Percentiles rank a stretch among this genome's conserved stretches.
Evolutionary conservation across 2,113 vertebrate genomes (phyloP).

Genomic region (Lamprotornis superbus): DNA sequence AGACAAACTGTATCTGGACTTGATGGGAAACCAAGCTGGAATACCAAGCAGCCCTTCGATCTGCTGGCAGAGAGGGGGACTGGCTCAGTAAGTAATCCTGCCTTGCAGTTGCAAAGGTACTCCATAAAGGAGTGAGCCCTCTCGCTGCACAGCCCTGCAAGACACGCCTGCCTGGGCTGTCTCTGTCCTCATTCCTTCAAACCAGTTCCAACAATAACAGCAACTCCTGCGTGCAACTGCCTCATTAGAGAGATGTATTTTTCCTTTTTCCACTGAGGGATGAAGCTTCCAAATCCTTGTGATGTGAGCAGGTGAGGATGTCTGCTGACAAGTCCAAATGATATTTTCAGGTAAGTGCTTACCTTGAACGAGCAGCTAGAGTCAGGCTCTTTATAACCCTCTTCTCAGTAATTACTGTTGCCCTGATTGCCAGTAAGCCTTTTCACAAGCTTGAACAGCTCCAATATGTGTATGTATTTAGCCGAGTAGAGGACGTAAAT

Average conservation of each 20-base stretch:
- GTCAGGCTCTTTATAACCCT: not conserved
- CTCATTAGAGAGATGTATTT: not conserved
- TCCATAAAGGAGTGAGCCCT: slow-evolving; percentile 33
- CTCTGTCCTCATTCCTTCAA: slow-evolving; percentile 29
- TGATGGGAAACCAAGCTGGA: not conserved
- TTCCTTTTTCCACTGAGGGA: not conserved
- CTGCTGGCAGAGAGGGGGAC: not conserved
- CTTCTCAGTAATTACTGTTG: not conserved
- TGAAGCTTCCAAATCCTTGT: not conserved
- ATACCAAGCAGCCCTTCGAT: slow-evolving; percentile 38
- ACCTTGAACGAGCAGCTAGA: not conserved
- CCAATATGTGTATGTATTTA: not conserved
- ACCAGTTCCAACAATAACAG: slow-evolving; percentile 12
- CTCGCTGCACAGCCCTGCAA: not conserved
- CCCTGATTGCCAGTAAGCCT: not conserved
- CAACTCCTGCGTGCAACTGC: slow-evolving; percentile 7
- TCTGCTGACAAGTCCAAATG: slow-evolving; percentile 53
- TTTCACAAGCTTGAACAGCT: not conserved
- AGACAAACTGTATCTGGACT: slow-evolving; percentile 33
- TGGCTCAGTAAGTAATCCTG: not conserved
- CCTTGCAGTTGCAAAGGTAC: slow-evolving; percentile 8
- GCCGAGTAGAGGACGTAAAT: not conserved
- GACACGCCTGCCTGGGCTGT: slow-evolving; percentile 39
- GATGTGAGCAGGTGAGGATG: slow-evolving; percentile 39
- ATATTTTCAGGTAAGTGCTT: slow-evolving; percentile 54